Percentiles rank a stretch among this genome's conserved stretches.
These are phyloP conservation scores for Andinoacara biseriatus DNA, from an alignment of 2,113 vertebrate species.

Conservation along the genomic window DNA sequence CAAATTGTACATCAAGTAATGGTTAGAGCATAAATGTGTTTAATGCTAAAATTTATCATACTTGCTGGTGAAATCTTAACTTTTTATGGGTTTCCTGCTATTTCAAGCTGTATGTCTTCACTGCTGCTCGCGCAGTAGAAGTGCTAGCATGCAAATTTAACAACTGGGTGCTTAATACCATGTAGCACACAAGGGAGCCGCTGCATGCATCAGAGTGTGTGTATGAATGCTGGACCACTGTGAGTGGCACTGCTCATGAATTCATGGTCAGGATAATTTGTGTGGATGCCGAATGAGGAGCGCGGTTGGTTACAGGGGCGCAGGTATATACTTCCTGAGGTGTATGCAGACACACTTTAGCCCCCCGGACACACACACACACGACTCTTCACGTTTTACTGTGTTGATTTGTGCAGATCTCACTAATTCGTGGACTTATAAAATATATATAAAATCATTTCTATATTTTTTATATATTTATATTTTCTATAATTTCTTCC, in stretches of 20 bases:
- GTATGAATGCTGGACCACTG: not conserved
- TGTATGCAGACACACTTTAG: too few relatives aligned
- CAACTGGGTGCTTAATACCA: not conserved
- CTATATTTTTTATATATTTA: too few relatives aligned
- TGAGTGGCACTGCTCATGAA: not conserved
- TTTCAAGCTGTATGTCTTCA: not conserved
- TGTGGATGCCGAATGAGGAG: not conserved
- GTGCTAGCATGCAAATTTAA: not conserved
- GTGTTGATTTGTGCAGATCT: too few relatives aligned
- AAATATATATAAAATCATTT: too few relatives aligned
- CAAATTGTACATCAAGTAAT: not conserved
- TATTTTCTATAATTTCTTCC: too few relatives aligned
- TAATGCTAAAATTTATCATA: too few relatives aligned
- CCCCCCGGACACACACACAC: too few relatives aligned
- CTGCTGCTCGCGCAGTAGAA: not conserved
- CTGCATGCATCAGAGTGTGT: not conserved
- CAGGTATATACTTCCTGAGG: too few relatives aligned
- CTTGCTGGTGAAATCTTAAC: not conserved
- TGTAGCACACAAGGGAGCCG: not conserved
- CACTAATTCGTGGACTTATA: too few relatives aligned
- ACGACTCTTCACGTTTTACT: too few relatives aligned
- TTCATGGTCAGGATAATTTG: not conserved
- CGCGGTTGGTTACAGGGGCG: too few relatives aligned
- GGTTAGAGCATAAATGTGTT: not conserved
- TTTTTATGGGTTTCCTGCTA: not conserved